Evolutionary conservation across 2,797 vertebrate species (phyloP).

Genomic region (Rhinichthys osculus): DNA sequence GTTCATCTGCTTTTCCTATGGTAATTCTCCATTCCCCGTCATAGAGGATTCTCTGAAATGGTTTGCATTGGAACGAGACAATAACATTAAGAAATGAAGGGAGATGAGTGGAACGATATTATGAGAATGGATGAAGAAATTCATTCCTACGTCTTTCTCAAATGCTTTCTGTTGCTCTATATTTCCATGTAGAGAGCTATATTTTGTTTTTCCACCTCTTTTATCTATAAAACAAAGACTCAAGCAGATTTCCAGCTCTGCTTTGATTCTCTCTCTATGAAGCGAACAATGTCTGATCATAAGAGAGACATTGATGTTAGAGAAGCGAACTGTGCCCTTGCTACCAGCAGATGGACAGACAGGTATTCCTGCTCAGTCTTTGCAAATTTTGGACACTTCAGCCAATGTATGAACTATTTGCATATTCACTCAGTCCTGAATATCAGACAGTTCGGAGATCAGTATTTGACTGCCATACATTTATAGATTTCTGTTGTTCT

Average conservation of each 20-base stretch:
- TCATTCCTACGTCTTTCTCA: conserved; percentile 8
- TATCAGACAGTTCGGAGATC: not conserved
- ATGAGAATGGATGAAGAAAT: conserved; percentile 37
- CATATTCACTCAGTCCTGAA: not conserved
- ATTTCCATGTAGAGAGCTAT: conserved; percentile 44
- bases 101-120: conserved; percentile 4
- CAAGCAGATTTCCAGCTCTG: conserved; percentile 27
- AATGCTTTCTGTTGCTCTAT: conserved; percentile 6
- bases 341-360: not conserved
- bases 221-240: conserved; percentile 44
- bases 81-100: not conserved
- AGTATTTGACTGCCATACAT: not conserved
- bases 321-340: not conserved
- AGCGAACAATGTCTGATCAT: conserved; percentile 33
- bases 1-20: conserved; percentile 17
- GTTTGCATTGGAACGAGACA: not conserved
- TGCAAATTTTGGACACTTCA: not conserved
- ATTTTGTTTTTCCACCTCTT: conserved; percentile 29
- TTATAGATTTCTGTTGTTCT: not conserved
- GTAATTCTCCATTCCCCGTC: conserved; percentile 14
- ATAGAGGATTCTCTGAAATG: conserved; percentile 19
- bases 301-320: not conserved
- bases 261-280: conserved; percentile 45
- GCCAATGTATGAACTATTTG: not conserved
- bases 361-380: not conserved